Base-by-base conservation (phyloP, 2,888 invertebrate species). In the Lepidocyrtoides sp. region DNA sequence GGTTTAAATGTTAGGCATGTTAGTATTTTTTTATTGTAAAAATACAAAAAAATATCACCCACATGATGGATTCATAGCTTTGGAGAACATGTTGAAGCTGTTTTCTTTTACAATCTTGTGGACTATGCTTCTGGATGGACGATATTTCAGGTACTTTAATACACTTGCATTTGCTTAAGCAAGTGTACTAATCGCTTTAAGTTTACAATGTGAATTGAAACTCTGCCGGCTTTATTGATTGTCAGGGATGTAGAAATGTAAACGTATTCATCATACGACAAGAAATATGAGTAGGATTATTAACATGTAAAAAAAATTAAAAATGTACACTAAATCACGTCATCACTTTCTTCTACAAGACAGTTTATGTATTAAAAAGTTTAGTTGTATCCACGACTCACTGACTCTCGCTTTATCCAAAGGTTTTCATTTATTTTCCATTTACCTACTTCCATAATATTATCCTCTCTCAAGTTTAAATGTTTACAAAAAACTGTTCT, bases 11-110 rank as follows among this genome's bases (percentile, higher is more conserved):
- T n/a, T n/a, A n/a, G n/a, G n/a, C n/a, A n/a, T n/a, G n/a, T n/a
- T n/a, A n/a, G n/a, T n/a, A n/a, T n/a, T n/a, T n/a, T n/a, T n/a
- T n/a, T n/a, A n/a, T n/a, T n/a, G 26, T 26, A 2, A 3, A 60
- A 60, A 60, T 10, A 60, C 20, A 60, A 26, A 14, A 20, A 75
- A 48, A 14, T 2, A 3, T 75, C 44, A 81, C 81, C 57, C 41
- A 81, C 81, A 41, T 81, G 81, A 81, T 1, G 81, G 81, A 41
- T 41, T 60, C 41, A 81, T 1, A 60, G 32, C 20, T 36, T 81
- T 81, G 41, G 60, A 60, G 36, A 81, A 81, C 81, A 81, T 81
- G 57, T 41, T 81, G 36, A 44, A 26, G 72, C 26, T 17, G 41
- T 69, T 41, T 66, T 26, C 32, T n/a, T 29, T 14, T 32, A 8